A percentile compares a stretch with the other conserved stretches of the same genome.
These are phyloP conservation scores for Ochotona curzoniae DNA, from an alignment of 2,113 vertebrate genomes.

Conservation along the genomic window DNA sequence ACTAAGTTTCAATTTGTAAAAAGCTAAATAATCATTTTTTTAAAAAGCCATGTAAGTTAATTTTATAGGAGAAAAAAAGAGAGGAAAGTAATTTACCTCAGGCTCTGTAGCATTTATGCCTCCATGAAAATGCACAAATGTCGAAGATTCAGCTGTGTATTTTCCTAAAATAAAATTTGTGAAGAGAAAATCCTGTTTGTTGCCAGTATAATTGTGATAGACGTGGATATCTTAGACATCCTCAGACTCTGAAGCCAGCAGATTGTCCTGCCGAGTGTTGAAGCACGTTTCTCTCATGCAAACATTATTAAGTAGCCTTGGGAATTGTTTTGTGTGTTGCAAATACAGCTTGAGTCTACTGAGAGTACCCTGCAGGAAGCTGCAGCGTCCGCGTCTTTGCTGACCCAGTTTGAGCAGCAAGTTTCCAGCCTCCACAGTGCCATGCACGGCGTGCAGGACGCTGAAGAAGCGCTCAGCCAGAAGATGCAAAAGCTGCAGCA, in stretches of 20 bases:
- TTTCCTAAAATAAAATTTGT: constrained; percentile 56
- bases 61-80: constrained; percentile 22
- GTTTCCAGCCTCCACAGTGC: constrained; percentile 86
- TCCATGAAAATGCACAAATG: constrained; percentile 8
- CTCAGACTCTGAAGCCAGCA: constrained; percentile 52
- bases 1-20: constrained; percentile 16
- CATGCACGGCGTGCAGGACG: constrained; percentile 86
- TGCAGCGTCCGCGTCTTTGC: constrained; percentile 85
- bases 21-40: constrained; percentile 47
- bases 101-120: constrained; percentile 25
- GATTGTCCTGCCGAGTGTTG: constrained; percentile 56
- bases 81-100: constrained; percentile 8
- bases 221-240: constrained; percentile 51
- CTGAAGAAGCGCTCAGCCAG: constrained; percentile 85
- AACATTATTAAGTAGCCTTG: constrained; percentile 79
- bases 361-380: constrained; percentile 88
- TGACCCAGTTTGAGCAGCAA: constrained; percentile 89
- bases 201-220: constrained; percentile 33
- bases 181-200: constrained; percentile 25
- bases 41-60: constrained; percentile 1
- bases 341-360: constrained; percentile 94
- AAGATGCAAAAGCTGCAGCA: constrained; percentile 88
- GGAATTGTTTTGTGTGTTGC: constrained; percentile 95
- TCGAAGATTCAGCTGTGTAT: constrained; percentile 5
- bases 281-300: constrained; percentile 66